Percentiles rank a stretch among this genome's conserved stretches.
Conservation (phyloP, 2,888 invertebrate species). For the Macropis europaea region DNA sequence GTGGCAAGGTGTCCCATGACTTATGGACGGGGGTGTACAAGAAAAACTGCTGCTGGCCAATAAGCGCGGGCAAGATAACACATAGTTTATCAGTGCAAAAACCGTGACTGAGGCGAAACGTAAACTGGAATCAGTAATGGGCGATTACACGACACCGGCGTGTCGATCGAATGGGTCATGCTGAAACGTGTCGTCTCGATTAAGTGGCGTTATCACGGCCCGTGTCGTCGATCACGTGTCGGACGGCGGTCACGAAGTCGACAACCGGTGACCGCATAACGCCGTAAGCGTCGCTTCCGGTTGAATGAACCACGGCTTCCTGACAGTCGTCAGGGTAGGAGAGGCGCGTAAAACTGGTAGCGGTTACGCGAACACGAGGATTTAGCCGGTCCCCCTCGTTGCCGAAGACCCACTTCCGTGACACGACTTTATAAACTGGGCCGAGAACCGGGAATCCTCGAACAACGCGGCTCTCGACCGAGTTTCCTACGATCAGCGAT, state of each 20-base stretch:
- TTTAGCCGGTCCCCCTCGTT: conserved; percentile 27
- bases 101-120: background rate
- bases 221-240: conserved; percentile 51
- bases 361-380: conserved; percentile 30
- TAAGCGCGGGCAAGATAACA: too few species aligned
- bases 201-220: conserved; percentile 21
- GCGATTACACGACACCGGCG: conserved; percentile 8
- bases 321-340: conserved; percentile 30
- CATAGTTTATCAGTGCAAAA: background rate
- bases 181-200: conserved; percentile 25
- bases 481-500: conserved; percentile 45
- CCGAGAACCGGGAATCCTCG: conserved; percentile 30
- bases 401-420: conserved; percentile 61
- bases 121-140: background rate
- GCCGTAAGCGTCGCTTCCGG: conserved; percentile 71
- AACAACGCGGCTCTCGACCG: conserved; percentile 17
- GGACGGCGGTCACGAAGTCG: conserved; percentile 55
- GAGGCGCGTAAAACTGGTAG: conserved; percentile 12
- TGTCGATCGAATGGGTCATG: conserved; percentile 1
- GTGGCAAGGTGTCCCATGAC: too few species aligned
- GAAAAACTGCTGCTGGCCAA: too few species aligned
- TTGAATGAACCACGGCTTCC: conserved; percentile 70
- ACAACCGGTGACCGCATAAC: conserved; percentile 60
- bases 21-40: too few species aligned
- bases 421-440: conserved; percentile 52